Conservation (phyloP, 2,797 vertebrate species). For the Xenentodon cancila region DNA sequence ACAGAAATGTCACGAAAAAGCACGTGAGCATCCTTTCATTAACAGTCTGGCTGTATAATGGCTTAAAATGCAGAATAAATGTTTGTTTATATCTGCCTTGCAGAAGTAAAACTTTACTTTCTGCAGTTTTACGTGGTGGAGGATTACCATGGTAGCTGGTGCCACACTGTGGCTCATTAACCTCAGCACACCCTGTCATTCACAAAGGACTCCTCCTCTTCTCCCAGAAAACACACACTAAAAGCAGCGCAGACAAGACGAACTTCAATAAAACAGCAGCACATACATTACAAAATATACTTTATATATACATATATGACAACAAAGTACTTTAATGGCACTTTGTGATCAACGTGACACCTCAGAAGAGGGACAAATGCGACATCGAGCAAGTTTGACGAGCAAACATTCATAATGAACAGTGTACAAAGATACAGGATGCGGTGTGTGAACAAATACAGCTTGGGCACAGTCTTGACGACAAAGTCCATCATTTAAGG, state of each 20-base stretch:
- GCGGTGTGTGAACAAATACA: slow-evolving; percentile 59
- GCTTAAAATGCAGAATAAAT: background rate
- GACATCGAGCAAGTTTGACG: slow-evolving; percentile 60
- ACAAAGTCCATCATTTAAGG: slow-evolving; percentile 49
- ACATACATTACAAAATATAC: slow-evolving; percentile 81
- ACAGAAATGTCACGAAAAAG: background rate
- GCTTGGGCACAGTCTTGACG: slow-evolving; percentile 43
- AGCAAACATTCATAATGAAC: slow-evolving; percentile 68
- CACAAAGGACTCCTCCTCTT: background rate
- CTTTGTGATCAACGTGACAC: slow-evolving; percentile 78
- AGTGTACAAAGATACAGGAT: slow-evolving; percentile 56
- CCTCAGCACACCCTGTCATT: slow-evolving; percentile 51
- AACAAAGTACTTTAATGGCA: slow-evolving; percentile 81
- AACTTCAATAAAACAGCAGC: slow-evolving; percentile 66
- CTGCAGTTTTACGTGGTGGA: background rate
- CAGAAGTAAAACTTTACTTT: background rate
- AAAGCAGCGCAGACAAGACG: slow-evolving; percentile 49
- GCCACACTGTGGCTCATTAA: slow-evolving; percentile 73
- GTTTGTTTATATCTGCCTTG: background rate
- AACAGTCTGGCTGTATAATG: background rate
- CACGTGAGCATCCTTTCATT: background rate
- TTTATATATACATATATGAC: slow-evolving; percentile 63
- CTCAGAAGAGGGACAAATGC: slow-evolving; percentile 58
- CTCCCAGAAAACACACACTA: slow-evolving; percentile 29
- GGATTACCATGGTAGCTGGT: slow-evolving; percentile 56